These are phyloP conservation scores for Pseudorhombus dupliciocellatus DNA, from an alignment of 2,113 vertebrate genomes.

Conservation along the genomic window DNA sequence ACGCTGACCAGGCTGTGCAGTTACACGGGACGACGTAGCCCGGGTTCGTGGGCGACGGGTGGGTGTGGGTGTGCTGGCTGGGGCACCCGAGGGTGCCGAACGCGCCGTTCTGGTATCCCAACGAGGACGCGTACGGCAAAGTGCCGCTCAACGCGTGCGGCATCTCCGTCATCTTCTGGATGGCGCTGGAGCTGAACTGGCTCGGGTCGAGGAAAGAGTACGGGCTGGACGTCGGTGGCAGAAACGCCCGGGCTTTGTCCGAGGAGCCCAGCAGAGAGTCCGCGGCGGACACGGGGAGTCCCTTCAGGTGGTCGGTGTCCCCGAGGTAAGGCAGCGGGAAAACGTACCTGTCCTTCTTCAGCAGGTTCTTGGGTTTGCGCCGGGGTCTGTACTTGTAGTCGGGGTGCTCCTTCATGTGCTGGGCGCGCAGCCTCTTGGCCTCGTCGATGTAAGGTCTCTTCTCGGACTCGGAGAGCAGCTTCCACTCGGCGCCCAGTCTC, in stretches of 20 bases:
- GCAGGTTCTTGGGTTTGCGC: constrained; percentile 98
- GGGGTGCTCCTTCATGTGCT: constrained; percentile 99
- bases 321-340: constrained; percentile 99
- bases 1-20: constrained; percentile 98
- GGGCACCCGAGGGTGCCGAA: constrained; percentile 96
- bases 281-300: constrained; percentile 90
- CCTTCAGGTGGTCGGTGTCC: constrained; percentile 97
- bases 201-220: constrained; percentile 98
- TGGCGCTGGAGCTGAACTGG: constrained; percentile 95
- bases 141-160: constrained; percentile 94
- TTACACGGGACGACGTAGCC: constrained; percentile 99
- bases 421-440: constrained; percentile 95
- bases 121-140: constrained; percentile 95
- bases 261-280: constrained; percentile 91
- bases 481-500: constrained; percentile 97
- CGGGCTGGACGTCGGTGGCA: constrained; percentile 93
- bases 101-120: constrained; percentile 99
- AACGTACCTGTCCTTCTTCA: constrained; percentile 99
- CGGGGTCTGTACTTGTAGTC: constrained; percentile 99
- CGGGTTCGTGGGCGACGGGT: constrained; percentile 99
- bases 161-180: constrained; percentile 99
- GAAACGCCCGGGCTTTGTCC: constrained; percentile 95
- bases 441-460: constrained; percentile 99
- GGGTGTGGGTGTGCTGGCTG: constrained; percentile 98
- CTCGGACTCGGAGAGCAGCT: constrained; percentile 96